These are phyloP conservation scores for Linnaemya vulpina DNA, from an alignment of 2,888 invertebrate species.

Conservation along the genomic window DNA sequence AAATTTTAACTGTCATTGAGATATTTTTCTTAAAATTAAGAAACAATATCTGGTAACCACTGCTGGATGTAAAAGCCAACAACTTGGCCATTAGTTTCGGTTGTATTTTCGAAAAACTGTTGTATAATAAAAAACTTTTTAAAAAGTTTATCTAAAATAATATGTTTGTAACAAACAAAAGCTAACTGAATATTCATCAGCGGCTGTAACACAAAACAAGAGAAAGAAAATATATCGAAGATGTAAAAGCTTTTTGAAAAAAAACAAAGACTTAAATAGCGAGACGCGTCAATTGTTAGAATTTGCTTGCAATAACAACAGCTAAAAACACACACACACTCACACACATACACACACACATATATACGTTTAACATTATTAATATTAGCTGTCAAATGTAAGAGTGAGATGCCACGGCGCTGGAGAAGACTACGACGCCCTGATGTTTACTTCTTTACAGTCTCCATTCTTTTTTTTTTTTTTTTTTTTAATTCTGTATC, in stretches of 20 bases:
- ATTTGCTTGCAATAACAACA: constrained; percentile 52
- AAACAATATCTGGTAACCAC: no score
- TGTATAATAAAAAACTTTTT: constrained; percentile 29
- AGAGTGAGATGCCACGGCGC: constrained; percentile 28
- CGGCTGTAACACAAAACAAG: constrained; percentile 43
- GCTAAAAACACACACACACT: constrained; percentile 21
- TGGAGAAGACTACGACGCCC: constrained; percentile 61
- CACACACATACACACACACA: constrained; percentile 25
- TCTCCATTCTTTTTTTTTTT: not conserved
- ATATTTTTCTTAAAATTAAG: no score
- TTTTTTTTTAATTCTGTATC: not conserved
- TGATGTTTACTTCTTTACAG: constrained; percentile 45
- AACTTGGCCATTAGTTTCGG: no score
- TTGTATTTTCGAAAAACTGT: no score
- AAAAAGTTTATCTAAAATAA: constrained; percentile 63
- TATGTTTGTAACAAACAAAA: constrained; percentile 66
- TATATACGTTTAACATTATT: constrained; percentile 60
- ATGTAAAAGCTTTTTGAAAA: constrained; percentile 15
- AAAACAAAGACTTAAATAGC: constrained; percentile 70
- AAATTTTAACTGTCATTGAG: no score
- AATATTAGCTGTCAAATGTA: constrained; percentile 65
- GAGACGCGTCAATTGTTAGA: constrained; percentile 72
- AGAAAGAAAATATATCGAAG: constrained; percentile 7
- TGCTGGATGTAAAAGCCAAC: no score
- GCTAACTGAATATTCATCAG: constrained; percentile 31